A percentile compares a stretch with the other conserved stretches of the same genome.
Evolutionary conservation across 2,888 invertebrate species (phyloP).

Genomic region (Synanthedon tipuliformis): DNA sequence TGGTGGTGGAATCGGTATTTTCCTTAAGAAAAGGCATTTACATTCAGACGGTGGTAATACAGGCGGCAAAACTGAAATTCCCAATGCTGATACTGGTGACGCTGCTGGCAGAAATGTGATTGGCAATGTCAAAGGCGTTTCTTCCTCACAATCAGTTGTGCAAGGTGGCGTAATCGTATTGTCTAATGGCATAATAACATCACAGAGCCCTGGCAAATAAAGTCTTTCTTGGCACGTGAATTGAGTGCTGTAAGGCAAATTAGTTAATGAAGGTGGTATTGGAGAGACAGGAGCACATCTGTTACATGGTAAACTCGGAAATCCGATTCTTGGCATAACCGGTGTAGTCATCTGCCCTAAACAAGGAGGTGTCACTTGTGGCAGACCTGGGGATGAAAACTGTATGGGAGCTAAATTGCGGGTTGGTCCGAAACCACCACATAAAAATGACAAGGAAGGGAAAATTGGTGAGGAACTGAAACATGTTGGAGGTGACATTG

Average conservation of each 20-base stretch:
- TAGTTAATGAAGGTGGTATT: neutral
- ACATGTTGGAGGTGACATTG: neutral
- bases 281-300: neutral
- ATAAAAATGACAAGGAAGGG: neutral
- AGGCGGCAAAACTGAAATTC: constrained; percentile 20
- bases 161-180: neutral
- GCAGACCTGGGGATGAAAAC: neutral
- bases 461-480: neutral
- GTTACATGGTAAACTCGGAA: neutral
- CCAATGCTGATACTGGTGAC: constrained; percentile 30
- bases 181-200: neutral
- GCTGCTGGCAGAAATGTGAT: constrained; percentile 32
- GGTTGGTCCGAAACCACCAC: neutral
- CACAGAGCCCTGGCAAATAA: neutral
- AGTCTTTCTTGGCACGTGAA: neutral
- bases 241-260: neutral
- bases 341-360: neutral
- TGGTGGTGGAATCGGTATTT: constrained; percentile 45
- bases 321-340: neutral
- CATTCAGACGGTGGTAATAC: constrained; percentile 19
- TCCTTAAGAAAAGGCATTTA: constrained; percentile 32
- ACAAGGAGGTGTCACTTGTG: neutral
- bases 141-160: neutral
- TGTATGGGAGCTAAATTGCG: neutral
- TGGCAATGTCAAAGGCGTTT: constrained; percentile 9